Percentiles rank a stretch among this genome's conserved stretches.
These are phyloP conservation scores for Drosophila grimshawi DNA, from an alignment of 1,140 invertebrate genomes.

Conservation along the genomic window DNA sequence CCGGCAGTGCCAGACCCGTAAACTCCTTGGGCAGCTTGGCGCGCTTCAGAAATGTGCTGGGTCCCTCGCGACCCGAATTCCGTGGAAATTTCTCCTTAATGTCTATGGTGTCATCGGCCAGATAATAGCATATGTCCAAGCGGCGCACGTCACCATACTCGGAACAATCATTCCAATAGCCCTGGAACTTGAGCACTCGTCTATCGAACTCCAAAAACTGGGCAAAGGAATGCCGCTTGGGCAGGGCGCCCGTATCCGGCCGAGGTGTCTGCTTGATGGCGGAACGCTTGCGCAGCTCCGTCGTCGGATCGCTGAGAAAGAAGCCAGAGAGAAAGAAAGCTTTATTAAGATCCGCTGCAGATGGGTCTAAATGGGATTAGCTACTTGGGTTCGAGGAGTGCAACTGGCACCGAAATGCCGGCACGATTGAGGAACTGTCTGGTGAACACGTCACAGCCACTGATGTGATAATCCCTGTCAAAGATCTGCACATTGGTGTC, in stretches of 20 bases:
- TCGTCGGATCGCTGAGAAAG: conserved; percentile 85
- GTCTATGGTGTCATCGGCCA: conserved; percentile 95
- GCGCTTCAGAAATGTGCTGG: conserved; percentile 89
- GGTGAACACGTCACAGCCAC: conserved; percentile 94
- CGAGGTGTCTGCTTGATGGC: conserved; percentile 61
- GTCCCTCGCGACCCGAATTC: conserved; percentile 89
- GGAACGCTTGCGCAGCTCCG: conserved; percentile 83
- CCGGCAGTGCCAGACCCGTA: conserved; percentile 86
- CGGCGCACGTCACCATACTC: conserved; percentile 90
- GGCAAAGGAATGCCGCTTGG: conserved; percentile 85
- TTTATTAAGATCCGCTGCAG: background rate
- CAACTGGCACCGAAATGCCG: conserved; percentile 92
- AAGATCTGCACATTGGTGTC: conserved; percentile 74
- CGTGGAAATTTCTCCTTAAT: conserved; percentile 90
- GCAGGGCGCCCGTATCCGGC: conserved; percentile 28
- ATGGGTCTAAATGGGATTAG: background rate
- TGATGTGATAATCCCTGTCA: conserved; percentile 86
- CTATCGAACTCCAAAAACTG: conserved; percentile 92
- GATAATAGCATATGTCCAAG: conserved; percentile 92
- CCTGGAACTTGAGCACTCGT: conserved; percentile 92
- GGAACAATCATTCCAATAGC: conserved; percentile 94
- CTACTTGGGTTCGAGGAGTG: conserved; percentile 80
- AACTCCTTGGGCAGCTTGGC: conserved; percentile 91
- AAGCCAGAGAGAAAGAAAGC: background rate
- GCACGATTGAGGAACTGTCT: conserved; percentile 92